Conservation (phyloP, 2,113 vertebrate genomes). For the Alouatta palliata region DNA sequence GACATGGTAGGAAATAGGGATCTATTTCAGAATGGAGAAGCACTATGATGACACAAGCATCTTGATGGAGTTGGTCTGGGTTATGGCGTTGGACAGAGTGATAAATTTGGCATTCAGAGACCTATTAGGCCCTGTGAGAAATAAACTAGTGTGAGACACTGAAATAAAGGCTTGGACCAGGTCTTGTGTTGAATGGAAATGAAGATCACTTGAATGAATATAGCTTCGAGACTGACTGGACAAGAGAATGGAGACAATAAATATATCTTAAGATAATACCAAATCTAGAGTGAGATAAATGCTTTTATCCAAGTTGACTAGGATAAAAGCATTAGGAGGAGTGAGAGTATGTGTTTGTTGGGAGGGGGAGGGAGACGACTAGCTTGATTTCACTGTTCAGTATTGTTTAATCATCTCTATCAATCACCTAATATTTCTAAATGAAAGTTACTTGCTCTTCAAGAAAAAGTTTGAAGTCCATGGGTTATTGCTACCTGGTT, state of each 20-base stretch:
- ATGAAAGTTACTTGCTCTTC: conserved; percentile 34
- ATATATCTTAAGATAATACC: background rate
- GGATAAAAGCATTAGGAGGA: background rate
- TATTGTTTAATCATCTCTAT: background rate
- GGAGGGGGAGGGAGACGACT: background rate
- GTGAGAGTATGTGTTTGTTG: background rate
- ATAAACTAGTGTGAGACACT: background rate
- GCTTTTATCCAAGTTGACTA: background rate
- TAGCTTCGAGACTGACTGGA: background rate
- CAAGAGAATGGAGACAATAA: background rate
- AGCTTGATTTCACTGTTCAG: background rate
- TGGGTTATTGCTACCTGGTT: background rate
- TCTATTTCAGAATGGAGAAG: background rate
- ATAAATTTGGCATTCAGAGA: background rate
- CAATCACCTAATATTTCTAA: conserved; percentile 34
- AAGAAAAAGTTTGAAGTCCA: background rate
- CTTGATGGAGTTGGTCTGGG: background rate
- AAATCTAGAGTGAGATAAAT: background rate
- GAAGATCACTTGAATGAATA: background rate
- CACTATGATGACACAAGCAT: background rate
- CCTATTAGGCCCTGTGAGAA: background rate
- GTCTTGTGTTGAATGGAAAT: background rate
- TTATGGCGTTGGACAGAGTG: background rate
- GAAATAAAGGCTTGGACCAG: background rate
- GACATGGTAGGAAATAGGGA: background rate